Evolutionary conservation across 1,140 invertebrate genomes (phyloP), one percentile per base, ranked within the genome.

Genomic region (Theocolax elegans): DNA sequence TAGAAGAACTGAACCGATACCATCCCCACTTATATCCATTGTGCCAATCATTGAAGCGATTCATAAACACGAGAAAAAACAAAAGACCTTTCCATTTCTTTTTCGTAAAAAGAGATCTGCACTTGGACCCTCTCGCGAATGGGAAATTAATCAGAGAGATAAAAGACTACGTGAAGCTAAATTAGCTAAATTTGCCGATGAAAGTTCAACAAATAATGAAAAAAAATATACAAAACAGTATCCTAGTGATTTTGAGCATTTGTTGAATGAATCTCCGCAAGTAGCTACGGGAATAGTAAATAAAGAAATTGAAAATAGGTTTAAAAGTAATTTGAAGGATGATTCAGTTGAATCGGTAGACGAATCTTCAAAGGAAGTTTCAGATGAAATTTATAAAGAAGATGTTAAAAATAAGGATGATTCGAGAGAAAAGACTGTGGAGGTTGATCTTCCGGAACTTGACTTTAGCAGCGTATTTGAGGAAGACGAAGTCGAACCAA

Each of bases 371-470:
- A 56, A 70, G 27, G 46, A 71, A 49, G n/a, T 7, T 17, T 25
- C 4, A 25, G 13, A 10, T 38, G 29, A 56, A 23, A 19, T 15
- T 69, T 68, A 66, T 12, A 31, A 64, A 23, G 40, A 71, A 2
- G 19, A 75, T 13, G 23, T 72, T 1, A 58, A 77, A 19, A 42
- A 40, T 42, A 48, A 51, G 6, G 13, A 42, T 2, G 40, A 59
- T 10, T 58, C 27, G 71, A 27, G 17, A 56, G 12, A 72, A 51
- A 8, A 46, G 23, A 63, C 68, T 10, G 71, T 83, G 2, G 79
- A 82, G 56, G 74, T 78, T 7, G 78, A 82, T 42, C 73, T 83
- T 9, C 83, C 83, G 9, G 77, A 79, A 6, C 75, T 83, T 10
- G 74, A 83, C 65, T 77, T 79, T 35, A 54, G 66, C 0, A 76